phyloP scores from a whole-genome alignment of 1,140 invertebrate species.

The Daktulosphaira vitifoliae region DNA sequence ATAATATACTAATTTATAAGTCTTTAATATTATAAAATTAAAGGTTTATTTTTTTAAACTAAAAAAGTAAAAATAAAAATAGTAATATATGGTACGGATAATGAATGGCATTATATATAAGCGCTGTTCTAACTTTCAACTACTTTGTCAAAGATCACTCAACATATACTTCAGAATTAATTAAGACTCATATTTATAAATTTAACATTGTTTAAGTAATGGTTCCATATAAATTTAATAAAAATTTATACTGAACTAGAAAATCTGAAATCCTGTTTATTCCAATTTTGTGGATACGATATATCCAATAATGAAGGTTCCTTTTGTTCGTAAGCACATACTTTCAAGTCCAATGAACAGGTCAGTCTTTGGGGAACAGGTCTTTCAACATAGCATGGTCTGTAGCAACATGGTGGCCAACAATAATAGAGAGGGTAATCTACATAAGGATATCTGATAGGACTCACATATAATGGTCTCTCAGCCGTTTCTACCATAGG shows the following conservation, averaged over 20 bases:
- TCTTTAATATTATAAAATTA: no score
- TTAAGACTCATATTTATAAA: no score
- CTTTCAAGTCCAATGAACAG: slow-evolving; percentile 29
- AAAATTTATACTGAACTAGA: slow-evolving; percentile 19
- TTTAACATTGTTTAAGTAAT: no score
- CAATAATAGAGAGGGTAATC: slow-evolving; percentile 10
- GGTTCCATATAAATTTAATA: no score
- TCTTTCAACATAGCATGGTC: slow-evolving; percentile 20
- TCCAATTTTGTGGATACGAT: slow-evolving; percentile 24
- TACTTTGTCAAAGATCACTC: no score
- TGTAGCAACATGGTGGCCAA: slow-evolving; percentile 31
- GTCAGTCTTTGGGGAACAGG: slow-evolving; percentile 30
- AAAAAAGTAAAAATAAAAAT: no score
- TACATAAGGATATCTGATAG: slow-evolving; percentile 5
- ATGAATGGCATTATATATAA: no score
- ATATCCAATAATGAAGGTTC: slow-evolving; percentile 24
- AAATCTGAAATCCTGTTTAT: slow-evolving; percentile 21
- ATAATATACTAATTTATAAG: no score
- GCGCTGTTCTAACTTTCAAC: no score
- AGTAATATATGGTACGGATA: no score
- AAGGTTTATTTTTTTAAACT: no score
- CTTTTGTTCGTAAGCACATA: slow-evolving; percentile 11
- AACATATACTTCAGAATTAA: no score
- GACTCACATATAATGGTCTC: slow-evolving; percentile 12
- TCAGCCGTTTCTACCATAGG: not conserved